Percentiles rank a stretch among this genome's conserved stretches.
Conservation (phyloP, 2,113 vertebrate genomes). For the Butorides virescens region DNA sequence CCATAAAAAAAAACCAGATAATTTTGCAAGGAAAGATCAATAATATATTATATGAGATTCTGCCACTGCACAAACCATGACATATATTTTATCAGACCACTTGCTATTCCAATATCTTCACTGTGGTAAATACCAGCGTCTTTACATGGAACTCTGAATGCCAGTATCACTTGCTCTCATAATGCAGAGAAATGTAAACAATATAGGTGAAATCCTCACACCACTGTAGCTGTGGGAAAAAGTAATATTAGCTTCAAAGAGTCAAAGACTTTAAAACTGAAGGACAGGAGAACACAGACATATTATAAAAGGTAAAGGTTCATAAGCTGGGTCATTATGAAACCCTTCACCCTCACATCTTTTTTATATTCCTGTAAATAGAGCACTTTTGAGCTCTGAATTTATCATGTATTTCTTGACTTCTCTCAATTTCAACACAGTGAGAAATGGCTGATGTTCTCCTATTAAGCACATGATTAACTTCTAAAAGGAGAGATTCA, state of each 20-base stretch:
- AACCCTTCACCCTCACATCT: background rate
- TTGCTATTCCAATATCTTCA: background rate
- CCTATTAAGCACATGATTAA: constrained; percentile 48
- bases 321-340: background rate
- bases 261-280: background rate
- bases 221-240: background rate
- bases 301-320: background rate
- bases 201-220: background rate
- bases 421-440: background rate
- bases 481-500: constrained; percentile 27
- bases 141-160: background rate
- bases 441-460: constrained; percentile 22
- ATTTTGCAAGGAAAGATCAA: background rate
- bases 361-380: background rate
- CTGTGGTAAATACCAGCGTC: background rate
- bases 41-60: background rate
- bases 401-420: background rate
- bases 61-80: background rate
- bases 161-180: background rate
- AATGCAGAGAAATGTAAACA: background rate
- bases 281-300: background rate
- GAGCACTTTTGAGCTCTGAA: background rate
- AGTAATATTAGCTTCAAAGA: background rate
- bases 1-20: background rate
- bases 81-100: background rate